Base-by-base conservation (phyloP, 2,113 vertebrate genomes). In the Dicentrarchus labrax region DNA sequence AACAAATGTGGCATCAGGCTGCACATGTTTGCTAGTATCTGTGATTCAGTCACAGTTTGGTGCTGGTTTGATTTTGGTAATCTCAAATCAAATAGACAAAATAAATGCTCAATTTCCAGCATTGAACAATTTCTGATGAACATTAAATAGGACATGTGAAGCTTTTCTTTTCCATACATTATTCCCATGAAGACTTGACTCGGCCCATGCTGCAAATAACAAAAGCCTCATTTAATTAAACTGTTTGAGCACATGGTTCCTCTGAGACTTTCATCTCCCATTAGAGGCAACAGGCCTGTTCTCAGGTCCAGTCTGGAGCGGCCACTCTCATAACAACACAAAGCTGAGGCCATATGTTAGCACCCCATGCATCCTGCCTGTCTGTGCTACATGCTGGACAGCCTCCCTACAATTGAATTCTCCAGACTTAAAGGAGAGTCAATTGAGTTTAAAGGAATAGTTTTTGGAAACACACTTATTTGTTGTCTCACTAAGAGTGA, bases 211-310 rank as follows among this genome's bases (percentile, higher is more conserved):
- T 64, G 65, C 30, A 76, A 51, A 80, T 64, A 51, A 72, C 51
- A 80, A 72, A 76, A 82, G 51, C 30, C 10, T 70, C 1, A 39
- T 76, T 80, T 68, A 54, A 70, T 80, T 68, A 54, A 70, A 47
- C 48, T 21, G 45, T 53, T 21, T 11, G 48, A 67, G 60, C 56
- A 76, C 71, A 41, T 53, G 60, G 73, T 9, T 87, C 65, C 57
- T 79, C 22, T 72, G 53, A 41, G n/a, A 61, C 38, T 80, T 82
- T 82, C 30, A 70, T 89, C 53, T 87, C 59, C 6, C 45, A 65
- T 86, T 71, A 66, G 19, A 24, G 60, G 61, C 65, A 47, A 53
- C 60, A 64, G 59, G 30, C 45, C 47, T 61, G 75, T 50, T 54
- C 21, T 51, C 19, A 59, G 51, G 43, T 69, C 30, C 10, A 8